Conservation (phyloP, 2,797 vertebrate genomes). For the Xenentodon cancila region DNA sequence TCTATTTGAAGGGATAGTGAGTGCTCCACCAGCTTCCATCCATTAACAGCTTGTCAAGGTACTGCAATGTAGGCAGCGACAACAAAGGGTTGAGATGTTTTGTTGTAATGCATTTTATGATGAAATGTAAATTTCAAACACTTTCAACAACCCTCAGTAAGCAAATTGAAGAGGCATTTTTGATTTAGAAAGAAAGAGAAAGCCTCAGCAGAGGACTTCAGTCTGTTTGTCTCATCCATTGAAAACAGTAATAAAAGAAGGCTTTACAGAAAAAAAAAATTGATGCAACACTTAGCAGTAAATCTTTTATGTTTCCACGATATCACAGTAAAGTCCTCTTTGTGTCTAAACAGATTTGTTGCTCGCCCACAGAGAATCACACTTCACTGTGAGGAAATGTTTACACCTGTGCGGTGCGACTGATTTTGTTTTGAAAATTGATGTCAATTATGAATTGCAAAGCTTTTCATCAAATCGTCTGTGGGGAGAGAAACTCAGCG, state of each 20-base stretch:
- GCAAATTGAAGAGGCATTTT: constrained; percentile 38
- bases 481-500: neutral
- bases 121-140: constrained; percentile 5
- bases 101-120: constrained; percentile 16
- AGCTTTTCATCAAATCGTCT: constrained; percentile 9
- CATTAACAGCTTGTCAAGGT: constrained; percentile 36
- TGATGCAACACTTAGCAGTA: no score
- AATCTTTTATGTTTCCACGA: no score
- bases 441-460: constrained; percentile 3
- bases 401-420: constrained; percentile 3
- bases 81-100: constrained; percentile 18
- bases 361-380: neutral
- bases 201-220: constrained; percentile 30
- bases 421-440: constrained; percentile 16
- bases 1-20: constrained; percentile 26
- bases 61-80: constrained; percentile 19
- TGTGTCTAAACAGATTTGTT: no score
- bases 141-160: constrained; percentile 17
- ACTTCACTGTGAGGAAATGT: constrained; percentile 21
- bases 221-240: constrained; percentile 30
- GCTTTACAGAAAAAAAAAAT: no score
- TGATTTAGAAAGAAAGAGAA: constrained; percentile 22
- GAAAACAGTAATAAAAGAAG: no score
- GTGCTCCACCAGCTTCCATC: constrained; percentile 24
- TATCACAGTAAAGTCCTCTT: no score